Evolutionary conservation across 2,113 vertebrate species (phyloP), one percentile per base, ranked within the genome.

Genomic region (Etia nguti): DNA sequence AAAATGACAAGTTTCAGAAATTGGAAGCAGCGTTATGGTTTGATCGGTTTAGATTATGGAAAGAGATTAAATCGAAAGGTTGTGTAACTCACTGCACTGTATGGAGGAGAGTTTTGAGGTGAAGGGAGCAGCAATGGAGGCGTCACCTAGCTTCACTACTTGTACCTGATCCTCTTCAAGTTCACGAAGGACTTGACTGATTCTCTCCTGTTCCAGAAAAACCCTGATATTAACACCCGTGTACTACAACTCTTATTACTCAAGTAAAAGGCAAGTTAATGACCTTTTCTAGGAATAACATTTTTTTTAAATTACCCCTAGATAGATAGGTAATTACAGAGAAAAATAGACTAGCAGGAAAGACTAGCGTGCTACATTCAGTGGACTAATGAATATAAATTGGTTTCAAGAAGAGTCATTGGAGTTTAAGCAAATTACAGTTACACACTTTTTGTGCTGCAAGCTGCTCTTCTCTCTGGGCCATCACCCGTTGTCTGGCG

Each of bases 71-170:
- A 81, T 83, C 1, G 82, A 20, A 60, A 52, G 36, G 0, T 10
- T 18, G 20, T 29, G 6, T 18, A 82, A 96, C 96, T 97, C 80
- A 99, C 99, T 99, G 97, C 99, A 99, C 91, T 99, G 98, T 90
- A 99, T 99, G 54, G 99, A 99, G 0, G 99, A 99, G 10, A 99
- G 97, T 88, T 99, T 99, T 84, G 98, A 99, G 80, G 99, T 99
- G 86, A 99, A 99, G 6, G 99, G 99, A 0, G 99, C 99, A 0
- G 99, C 99, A 0, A 99, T 99, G 88, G 98, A 99, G 95, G 99
- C 99, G 0, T 99, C 99, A 0, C 99, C 99, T 89, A 99, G 89
- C 92, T 99, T 99, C 86, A 99, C 98, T 1, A 99, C 96, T 1
- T 98, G 98, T 0, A 97, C 93, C 16, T 96, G 97, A 54, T 99